Base-by-base conservation (phyloP, 2,888 invertebrate species). In the Morpho helenor region DNA sequence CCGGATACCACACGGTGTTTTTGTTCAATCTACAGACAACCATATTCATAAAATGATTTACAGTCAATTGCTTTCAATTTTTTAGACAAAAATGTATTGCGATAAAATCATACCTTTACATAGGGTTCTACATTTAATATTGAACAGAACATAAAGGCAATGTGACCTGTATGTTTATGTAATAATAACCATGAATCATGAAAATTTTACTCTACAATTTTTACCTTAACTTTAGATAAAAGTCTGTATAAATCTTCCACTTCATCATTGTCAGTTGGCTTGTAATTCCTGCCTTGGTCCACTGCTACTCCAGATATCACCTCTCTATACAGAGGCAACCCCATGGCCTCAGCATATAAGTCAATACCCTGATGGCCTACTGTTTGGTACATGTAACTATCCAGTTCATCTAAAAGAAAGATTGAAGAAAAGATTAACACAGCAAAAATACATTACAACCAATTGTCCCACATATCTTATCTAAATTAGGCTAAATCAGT, bases 341-440 rank as follows among this genome's bases (percentile, higher is more conserved):
- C 96, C 95, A 99, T 96, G 2, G 99, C 99, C 81, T 97, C 95
- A 39, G 98, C 97, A 80, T 98, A 96, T 67, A 96, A 91, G 66
- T 95, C 95, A 66, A 99, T 95, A 16, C 97, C 98, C 91, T 98
- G 97, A 80, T 98, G 97, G 0, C 99, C 99, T 57, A 99, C 99
- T 53, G 98, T 98, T 92, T 99, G 99, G 81, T 99, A 99, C 99
- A 99, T 99, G 80, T 97, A 99, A 79, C 98, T 98, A 84, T 99
- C 98, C 73, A 98, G 80, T 83, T 98, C 98, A 92, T 96, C 96
- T 95, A 16, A 39, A 55, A 55, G 16, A 55, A 8, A 43, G 7
- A 9, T 43, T 43, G 2, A n/a, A 43, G 8, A 31, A 7, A 39
- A 7, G 31, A n/a, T 39, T n/a, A n/a, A 9, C 10, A 46, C 16